These are phyloP conservation scores for Spicauda simplicius DNA, from an alignment of 2,888 invertebrate genomes.

Conservation along the genomic window DNA sequence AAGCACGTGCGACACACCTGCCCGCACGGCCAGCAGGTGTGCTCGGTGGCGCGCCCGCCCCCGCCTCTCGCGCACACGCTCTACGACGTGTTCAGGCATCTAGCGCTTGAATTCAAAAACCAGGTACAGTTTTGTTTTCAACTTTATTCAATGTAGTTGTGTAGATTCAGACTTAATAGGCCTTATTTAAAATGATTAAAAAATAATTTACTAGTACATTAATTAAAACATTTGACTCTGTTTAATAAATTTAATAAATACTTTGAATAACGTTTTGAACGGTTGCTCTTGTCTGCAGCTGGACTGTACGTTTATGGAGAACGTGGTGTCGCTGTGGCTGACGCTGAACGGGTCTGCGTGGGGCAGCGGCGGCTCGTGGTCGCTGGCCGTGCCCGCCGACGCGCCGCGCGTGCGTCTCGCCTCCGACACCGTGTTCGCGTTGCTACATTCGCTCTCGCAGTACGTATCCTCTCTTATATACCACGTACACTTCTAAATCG, in stretches of 20 bases:
- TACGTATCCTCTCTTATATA: slow-evolving; percentile 34
- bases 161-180: too few species aligned
- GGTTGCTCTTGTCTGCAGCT: slow-evolving; percentile 66
- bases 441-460: slow-evolving; percentile 69
- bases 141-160: too few species aligned
- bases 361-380: slow-evolving; percentile 65
- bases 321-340: slow-evolving; percentile 94
- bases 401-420: slow-evolving; percentile 77
- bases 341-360: slow-evolving; percentile 89
- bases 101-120: slow-evolving; percentile 79
- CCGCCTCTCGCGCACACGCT: slow-evolving; percentile 72
- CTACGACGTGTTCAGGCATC: slow-evolving; percentile 77
- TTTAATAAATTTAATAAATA: too few species aligned
- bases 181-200: too few species aligned
- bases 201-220: too few species aligned
- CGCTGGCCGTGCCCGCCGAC: slow-evolving; percentile 71
- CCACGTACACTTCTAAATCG: too few species aligned
- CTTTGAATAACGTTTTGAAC: too few species aligned
- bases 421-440: slow-evolving; percentile 71
- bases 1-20: slow-evolving; percentile 80
- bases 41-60: slow-evolving; percentile 44
- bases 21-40: slow-evolving; percentile 63
- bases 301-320: slow-evolving; percentile 91
- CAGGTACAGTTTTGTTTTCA: slow-evolving; percentile 53
- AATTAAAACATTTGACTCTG: too few species aligned